Conservation (phyloP, 64 coral and sea anemone species). For the Montipora capricornis region DNA sequence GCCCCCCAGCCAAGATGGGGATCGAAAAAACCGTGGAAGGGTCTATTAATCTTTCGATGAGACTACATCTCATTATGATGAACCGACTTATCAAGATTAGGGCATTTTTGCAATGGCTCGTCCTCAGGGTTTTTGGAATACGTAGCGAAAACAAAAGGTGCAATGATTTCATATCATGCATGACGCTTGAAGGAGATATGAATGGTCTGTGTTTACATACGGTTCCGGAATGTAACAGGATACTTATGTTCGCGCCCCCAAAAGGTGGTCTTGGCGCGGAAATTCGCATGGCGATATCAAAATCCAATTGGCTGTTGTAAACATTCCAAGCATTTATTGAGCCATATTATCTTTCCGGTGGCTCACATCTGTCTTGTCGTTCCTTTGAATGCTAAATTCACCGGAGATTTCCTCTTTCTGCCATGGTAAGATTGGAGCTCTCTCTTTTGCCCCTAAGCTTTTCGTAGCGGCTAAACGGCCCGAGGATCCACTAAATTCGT, state of each 20-base stretch:
- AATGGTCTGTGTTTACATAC: too few relatives aligned
- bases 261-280: constrained; percentile 33
- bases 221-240: background rate
- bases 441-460: background rate
- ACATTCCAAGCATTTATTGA: constrained; percentile 63
- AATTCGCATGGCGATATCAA: background rate
- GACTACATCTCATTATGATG: too few relatives aligned
- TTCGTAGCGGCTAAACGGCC: too few relatives aligned
- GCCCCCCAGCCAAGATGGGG: too few relatives aligned
- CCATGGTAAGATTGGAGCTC: background rate
- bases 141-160: too few relatives aligned
- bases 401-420: constrained; percentile 23
- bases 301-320: constrained; percentile 39
- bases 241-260: background rate
- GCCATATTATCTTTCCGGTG: constrained; percentile 67
- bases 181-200: too few relatives aligned
- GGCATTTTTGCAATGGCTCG: too few relatives aligned
- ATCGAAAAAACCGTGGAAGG: too few relatives aligned
- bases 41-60: too few relatives aligned
- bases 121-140: too few relatives aligned
- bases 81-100: too few relatives aligned
- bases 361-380: background rate
- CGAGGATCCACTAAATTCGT: background rate
- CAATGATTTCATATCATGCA: too few relatives aligned
- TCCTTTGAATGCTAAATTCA: background rate